phyloP scores from a whole-genome alignment of 2,797 vertebrate species.

The Rachycentron canadum region DNA sequence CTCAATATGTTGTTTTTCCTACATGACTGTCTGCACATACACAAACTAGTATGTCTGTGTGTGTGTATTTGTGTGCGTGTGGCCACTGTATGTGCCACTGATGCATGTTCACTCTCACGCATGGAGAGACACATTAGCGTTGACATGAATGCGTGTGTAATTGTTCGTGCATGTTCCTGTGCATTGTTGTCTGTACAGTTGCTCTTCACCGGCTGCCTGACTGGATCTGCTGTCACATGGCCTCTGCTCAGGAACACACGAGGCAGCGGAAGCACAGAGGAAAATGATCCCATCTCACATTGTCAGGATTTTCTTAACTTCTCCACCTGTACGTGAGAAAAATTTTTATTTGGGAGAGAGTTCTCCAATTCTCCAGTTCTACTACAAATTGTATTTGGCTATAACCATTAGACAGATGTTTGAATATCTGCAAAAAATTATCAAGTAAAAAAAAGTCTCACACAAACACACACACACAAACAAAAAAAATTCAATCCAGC shows the following conservation, averaged over 20 bases:
- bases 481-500: not conserved
- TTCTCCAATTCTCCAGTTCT: not conserved
- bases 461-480: not conserved
- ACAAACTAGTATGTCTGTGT: not conserved
- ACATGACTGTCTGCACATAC: constrained; percentile 7
- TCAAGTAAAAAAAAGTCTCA: not conserved
- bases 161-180: constrained; percentile 43
- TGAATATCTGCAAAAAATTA: not conserved
- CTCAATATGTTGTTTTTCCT: constrained; percentile 15
- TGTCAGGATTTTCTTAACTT: constrained; percentile 28
- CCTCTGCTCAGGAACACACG: constrained; percentile 52
- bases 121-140: constrained; percentile 26
- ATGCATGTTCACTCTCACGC: constrained; percentile 25
- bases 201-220: constrained; percentile 29
- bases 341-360: not conserved
- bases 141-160: constrained; percentile 26
- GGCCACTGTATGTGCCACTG: not conserved
- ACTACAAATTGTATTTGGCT: not conserved
- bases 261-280: constrained; percentile 53
- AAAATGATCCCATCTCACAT: constrained; percentile 42
- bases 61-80: not conserved
- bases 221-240: constrained; percentile 67
- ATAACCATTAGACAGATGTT: not conserved
- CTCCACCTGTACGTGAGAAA: constrained; percentile 34
- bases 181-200: constrained; percentile 34